These are phyloP conservation scores for Schizaphis graminum DNA, from an alignment of 2,888 invertebrate species.

Conservation along the genomic window DNA sequence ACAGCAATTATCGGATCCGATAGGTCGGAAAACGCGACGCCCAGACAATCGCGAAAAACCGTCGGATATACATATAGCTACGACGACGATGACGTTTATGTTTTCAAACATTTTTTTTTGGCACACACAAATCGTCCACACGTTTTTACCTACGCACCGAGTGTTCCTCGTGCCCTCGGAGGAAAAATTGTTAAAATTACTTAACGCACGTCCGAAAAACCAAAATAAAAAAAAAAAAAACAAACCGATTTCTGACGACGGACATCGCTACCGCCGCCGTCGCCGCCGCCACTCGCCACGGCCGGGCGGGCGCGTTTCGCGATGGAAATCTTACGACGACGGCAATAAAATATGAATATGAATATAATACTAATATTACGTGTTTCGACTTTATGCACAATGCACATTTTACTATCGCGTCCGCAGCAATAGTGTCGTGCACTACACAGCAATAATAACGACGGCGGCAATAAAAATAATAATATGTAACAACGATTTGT, in stretches of 20 bases:
- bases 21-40: neutral
- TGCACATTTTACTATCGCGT: slow-evolving; percentile 18
- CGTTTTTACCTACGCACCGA: neutral
- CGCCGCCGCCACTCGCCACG: neutral
- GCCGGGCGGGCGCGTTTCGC: neutral
- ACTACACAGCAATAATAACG: neutral
- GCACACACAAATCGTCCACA: neutral
- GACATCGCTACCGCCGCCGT: neutral
- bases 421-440: neutral
- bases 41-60: neutral
- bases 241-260: neutral
- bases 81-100: neutral
- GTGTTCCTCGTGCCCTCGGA: too few species aligned
- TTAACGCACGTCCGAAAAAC: neutral
- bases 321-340: neutral
- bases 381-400: neutral
- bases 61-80: neutral
- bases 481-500: slow-evolving; percentile 1
- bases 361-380: neutral
- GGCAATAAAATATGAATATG: neutral
- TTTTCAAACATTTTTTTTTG: neutral
- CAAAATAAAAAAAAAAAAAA: neutral
- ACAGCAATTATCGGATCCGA: neutral
- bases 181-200: neutral
- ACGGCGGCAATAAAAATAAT: neutral